Percentiles rank a stretch among this genome's conserved stretches.
Conservation (phyloP, 2,797 vertebrate species). For the Sebastes taczanowskii region DNA sequence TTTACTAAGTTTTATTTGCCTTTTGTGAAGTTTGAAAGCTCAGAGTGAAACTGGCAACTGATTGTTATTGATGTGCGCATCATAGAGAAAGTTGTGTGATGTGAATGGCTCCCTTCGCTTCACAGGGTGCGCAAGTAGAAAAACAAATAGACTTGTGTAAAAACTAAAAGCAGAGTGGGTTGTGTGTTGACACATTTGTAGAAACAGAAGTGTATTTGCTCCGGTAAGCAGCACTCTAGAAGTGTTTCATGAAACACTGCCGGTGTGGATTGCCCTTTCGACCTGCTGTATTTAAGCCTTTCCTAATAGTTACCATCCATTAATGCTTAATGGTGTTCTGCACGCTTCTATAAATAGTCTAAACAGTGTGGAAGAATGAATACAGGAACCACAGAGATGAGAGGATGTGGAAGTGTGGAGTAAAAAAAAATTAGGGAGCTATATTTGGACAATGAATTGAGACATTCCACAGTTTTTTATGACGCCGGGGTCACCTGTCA, state of each 20-base stretch:
- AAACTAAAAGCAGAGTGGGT: not conserved
- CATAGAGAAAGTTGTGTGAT: not conserved
- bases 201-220: not conserved
- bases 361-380: not conserved
- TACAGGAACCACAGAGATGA: not conserved
- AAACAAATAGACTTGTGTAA: not conserved
- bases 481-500: not conserved
- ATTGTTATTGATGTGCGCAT: not conserved
- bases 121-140: not conserved
- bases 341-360: not conserved
- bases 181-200: not conserved
- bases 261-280: not conserved
- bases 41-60: not conserved
- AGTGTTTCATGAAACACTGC: not conserved
- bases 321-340: not conserved
- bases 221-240: not conserved
- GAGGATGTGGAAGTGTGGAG: not conserved
- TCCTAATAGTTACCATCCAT: not conserved
- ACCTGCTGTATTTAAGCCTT: not conserved
- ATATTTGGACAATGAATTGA: not conserved
- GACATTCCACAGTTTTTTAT: too few relatives aligned
- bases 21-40: not conserved
- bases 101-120: not conserved
- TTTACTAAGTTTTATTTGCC: not conserved
- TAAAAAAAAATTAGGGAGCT: not conserved